A percentile compares a stretch with the other conserved stretches of the same genome.
Evolutionary conservation across 2,113 vertebrate species (phyloP).

Genomic region (Dipodomys spectabilis): DNA sequence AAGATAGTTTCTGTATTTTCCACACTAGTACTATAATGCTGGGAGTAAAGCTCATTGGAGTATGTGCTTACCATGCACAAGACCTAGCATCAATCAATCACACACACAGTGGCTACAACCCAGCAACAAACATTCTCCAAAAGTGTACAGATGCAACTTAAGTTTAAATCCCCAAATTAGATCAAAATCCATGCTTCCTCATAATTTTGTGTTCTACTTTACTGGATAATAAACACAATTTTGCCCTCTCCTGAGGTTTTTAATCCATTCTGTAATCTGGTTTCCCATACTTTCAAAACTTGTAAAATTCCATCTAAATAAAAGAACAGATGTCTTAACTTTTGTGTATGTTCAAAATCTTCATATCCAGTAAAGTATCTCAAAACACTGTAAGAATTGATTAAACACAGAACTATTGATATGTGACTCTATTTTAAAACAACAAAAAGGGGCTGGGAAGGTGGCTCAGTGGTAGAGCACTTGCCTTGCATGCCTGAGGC

Average conservation of each 20-base stretch:
- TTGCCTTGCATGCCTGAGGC: too few species aligned
- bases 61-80: neutral
- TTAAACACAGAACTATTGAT: constrained; percentile 23
- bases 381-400: constrained; percentile 33
- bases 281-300: constrained; percentile 30
- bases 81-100: neutral
- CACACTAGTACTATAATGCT: neutral
- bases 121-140: neutral
- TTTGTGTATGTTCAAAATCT: neutral
- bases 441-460: neutral
- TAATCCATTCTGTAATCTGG: constrained; percentile 21
- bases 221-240: neutral
- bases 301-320: constrained; percentile 16
- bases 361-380: constrained; percentile 42
- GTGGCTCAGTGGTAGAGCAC: too few species aligned
- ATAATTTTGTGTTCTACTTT: neutral
- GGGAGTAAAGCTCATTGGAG: neutral
- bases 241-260: neutral
- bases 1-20: constrained; percentile 45
- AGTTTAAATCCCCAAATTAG: constrained; percentile 12
- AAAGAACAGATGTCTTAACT: constrained; percentile 15
- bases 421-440: constrained; percentile 24
- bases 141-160: neutral
- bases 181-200: neutral
- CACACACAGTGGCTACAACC: neutral